Evolutionary conservation across 2,797 vertebrate genomes (phyloP).

Genomic region (Capromys pilorides): DNA sequence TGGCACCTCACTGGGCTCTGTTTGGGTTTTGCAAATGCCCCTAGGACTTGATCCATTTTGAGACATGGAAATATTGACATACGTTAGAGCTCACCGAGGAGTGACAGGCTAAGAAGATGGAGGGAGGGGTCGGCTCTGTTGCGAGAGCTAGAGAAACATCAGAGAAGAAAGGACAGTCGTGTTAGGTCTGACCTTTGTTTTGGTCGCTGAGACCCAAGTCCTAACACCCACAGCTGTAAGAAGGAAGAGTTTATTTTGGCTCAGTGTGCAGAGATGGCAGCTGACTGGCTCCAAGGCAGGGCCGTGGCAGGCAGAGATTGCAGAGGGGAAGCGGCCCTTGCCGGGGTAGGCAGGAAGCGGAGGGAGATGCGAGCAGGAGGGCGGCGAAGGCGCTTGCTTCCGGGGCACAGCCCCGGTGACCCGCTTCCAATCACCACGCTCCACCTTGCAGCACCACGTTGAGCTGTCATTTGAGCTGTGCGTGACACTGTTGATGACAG

Average conservation of each 20-base stretch:
- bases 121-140: not conserved
- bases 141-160: not conserved
- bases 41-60: conserved; percentile 6
- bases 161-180: not conserved
- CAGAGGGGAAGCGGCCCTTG: not conserved
- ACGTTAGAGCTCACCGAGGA: not conserved
- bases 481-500: no score
- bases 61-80: not conserved
- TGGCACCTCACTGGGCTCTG: not conserved
- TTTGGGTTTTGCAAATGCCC: not conserved
- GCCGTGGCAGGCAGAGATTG: not conserved
- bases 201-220: not conserved
- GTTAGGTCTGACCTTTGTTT: not conserved
- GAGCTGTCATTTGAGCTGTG: not conserved
- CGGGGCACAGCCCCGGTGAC: not conserved
- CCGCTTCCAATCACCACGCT: not conserved
- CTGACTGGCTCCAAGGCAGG: not conserved
- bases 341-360: not conserved
- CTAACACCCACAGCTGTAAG: not conserved
- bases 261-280: not conserved
- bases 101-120: not conserved
- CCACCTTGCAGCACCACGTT: not conserved
- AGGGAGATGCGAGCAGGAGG: not conserved
- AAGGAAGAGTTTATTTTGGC: not conserved
- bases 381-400: not conserved